These are phyloP conservation scores for Aegotheles bennettii DNA, from an alignment of 2,113 vertebrate species.

Conservation along the genomic window DNA sequence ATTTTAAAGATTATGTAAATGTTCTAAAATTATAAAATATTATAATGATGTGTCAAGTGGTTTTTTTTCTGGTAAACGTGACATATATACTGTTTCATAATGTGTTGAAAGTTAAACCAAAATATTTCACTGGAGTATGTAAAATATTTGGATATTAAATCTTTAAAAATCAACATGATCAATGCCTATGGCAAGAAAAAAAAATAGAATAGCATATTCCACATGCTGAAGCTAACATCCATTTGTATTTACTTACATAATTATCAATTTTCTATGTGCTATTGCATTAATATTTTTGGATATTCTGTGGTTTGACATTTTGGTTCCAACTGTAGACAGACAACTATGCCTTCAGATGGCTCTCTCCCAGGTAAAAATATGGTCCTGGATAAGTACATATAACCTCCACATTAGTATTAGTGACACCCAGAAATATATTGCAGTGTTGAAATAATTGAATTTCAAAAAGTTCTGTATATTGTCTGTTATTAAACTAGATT, in stretches of 20 bases:
- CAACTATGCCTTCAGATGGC: not conserved
- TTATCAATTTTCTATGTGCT: not conserved
- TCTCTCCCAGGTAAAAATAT: not conserved
- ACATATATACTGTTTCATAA: not conserved
- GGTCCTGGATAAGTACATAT: not conserved
- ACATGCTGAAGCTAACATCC: not conserved
- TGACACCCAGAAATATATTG: not conserved
- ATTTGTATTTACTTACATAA: not conserved
- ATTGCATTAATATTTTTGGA: slow-evolving; percentile 1
- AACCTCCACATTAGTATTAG: not conserved
- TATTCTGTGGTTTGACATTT: not conserved
- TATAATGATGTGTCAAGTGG: not conserved
- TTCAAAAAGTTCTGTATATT: not conserved
- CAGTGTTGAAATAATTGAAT: not conserved
- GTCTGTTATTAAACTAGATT: not conserved
- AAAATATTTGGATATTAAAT: not conserved
- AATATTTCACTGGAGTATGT: not conserved
- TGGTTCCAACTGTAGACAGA: not conserved
- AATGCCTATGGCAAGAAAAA: not conserved
- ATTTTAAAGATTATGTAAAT: not conserved
- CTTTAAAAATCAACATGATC: not conserved
- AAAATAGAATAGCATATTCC: not conserved
- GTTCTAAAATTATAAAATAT: not conserved
- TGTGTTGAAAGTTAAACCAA: not conserved
- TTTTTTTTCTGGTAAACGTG: not conserved